Evolutionary conservation across 2,888 invertebrate species (phyloP).

Genomic region (Aleiodes leptofemur): DNA sequence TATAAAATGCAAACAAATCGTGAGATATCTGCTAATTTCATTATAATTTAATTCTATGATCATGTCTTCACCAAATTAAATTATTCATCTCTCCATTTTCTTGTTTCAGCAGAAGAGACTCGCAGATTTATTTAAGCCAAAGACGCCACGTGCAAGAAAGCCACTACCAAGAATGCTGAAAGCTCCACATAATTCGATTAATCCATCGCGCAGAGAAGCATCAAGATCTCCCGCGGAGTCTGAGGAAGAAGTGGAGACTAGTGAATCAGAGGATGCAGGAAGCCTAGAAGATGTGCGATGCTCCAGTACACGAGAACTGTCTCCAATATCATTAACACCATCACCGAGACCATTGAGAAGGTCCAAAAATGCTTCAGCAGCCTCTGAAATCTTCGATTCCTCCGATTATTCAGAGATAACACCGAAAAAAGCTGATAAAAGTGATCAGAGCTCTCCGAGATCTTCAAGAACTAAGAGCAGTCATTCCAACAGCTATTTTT

Average conservation of each 20-base stretch:
- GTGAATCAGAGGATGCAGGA: neutral
- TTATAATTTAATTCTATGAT: too few species aligned
- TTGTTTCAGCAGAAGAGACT: neutral
- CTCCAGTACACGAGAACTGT: neutral
- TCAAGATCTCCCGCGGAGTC: neutral
- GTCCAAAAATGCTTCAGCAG: too few species aligned
- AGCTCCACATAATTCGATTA: neutral
- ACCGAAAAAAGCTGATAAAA: neutral
- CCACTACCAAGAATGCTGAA: conserved; percentile 40
- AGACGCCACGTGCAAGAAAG: conserved; percentile 30
- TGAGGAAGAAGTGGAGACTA: neutral
- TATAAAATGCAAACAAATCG: too few species aligned
- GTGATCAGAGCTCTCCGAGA: neutral
- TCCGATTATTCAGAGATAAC: neutral
- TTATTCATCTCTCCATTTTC: neutral
- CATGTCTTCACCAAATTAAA: too few species aligned
- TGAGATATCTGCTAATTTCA: too few species aligned
- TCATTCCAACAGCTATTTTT: neutral
- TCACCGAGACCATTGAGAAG: too few species aligned
- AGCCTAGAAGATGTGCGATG: neutral
- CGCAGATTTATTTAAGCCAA: conserved; percentile 9
- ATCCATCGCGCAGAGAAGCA: neutral
- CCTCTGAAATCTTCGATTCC: too few species aligned
- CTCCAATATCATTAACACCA: too few species aligned
- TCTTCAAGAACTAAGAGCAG: neutral